Base-by-base conservation (phyloP, 2,888 invertebrate species). In the Patella ulyssiponensis region DNA sequence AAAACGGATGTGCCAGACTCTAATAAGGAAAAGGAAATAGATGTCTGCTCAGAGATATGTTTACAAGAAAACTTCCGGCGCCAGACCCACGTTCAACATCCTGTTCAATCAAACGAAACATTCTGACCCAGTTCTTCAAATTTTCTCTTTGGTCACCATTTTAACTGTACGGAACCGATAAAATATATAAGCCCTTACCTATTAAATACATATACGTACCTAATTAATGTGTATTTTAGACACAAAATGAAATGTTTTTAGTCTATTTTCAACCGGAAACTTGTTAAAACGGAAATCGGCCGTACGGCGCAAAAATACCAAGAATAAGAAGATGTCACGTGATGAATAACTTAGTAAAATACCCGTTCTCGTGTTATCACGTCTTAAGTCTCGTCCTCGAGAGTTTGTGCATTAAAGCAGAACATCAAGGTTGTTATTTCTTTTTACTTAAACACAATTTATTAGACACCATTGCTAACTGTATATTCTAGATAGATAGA, bases 61-160 rank as follows among this genome's bases (percentile, higher is more conserved):
- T 86, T 83, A 83, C 83, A 84, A 82, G 83, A 83, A 87, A 88
- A 87, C 87, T 88, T 87, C 88, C 87, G 88, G 87, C 86, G 84
- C 79, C 76, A 73, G 77, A 85, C 84, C 84, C 87, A 87, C 85
- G 86, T 84, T 86, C 86, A 82, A 88, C 87, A 88, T 88, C 88
- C 88, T 88, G 88, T 88, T 88, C 82, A 73, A n/a, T 27, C 56
- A 54, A 73, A 69, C 44, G 44, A 23, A 23, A 23, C 20, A 23
- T 64, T 58, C 12, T 64, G 64, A 64, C 20, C 64, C 23, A 64
- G 23, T 23, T 64, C 12, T 64, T 20, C 11, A 64, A 23, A 64
- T 11, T 64, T 64, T 64, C 17, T 15, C 52, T 20, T 71, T 44
- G 44, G 44, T 44, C 44, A 44, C 44, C 44, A 44, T 44, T 44